A percentile compares a stretch with the other conserved stretches of the same genome.
Conservation (phyloP, 53 echinoderm and acorn worm species). For the Stichopus horrens region DNA sequence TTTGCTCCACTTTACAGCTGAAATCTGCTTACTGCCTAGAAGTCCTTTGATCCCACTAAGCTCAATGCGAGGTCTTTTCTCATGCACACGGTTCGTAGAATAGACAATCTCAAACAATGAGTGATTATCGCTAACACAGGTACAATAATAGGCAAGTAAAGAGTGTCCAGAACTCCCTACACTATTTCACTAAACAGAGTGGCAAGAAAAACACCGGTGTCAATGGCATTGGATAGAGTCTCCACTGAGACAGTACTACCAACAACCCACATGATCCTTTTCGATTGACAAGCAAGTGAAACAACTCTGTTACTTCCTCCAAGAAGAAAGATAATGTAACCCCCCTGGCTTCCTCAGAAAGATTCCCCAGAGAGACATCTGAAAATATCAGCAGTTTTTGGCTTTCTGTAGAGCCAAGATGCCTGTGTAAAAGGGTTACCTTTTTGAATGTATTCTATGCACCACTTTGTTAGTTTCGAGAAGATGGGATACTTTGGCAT, state of each 20-base stretch:
- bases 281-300: not conserved
- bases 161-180: no score
- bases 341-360: not conserved
- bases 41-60: not conserved
- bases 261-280: not conserved
- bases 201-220: slow-evolving; percentile 1
- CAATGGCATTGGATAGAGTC: slow-evolving; percentile 20
- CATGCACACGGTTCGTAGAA: not conserved
- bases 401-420: not conserved
- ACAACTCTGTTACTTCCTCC: not conserved
- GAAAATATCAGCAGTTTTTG: not conserved
- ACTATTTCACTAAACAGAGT: no score
- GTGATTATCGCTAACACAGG: not conserved
- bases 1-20: not conserved
- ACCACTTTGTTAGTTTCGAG: slow-evolving; percentile 14
- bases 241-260: not conserved
- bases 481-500: not conserved
- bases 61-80: not conserved
- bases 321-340: slow-evolving; percentile 7
- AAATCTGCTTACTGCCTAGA: not conserved
- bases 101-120: not conserved
- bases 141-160: not conserved
- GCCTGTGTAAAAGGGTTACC: not conserved
- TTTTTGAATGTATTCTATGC: not conserved
- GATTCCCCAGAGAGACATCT: slow-evolving; percentile 26